These are phyloP conservation scores for Actinemys pallida DNA, from an alignment of 2,113 vertebrate genomes.

Conservation along the genomic window DNA sequence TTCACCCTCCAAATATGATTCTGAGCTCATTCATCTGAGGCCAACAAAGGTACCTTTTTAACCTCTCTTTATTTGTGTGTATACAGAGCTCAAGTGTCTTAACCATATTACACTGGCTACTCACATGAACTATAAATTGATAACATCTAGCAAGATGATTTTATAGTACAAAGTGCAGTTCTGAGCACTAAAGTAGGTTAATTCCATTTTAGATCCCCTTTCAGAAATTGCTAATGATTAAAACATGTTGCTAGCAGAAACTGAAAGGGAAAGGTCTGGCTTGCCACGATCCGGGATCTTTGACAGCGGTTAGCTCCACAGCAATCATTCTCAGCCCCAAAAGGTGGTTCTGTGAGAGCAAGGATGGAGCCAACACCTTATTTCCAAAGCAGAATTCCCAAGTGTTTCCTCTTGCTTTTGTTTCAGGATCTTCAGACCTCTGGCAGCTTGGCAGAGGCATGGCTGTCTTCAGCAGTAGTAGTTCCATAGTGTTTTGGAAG, in stretches of 20 bases:
- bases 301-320: rapidly evolving
- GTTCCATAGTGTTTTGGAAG: not conserved
- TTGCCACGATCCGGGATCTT: rapidly evolving
- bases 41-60: not conserved
- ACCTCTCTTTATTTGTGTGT: not conserved
- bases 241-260: not conserved
- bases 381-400: not conserved
- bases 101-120: rapidly evolving
- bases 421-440: not conserved
- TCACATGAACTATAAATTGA: rapidly evolving
- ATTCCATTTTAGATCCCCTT: rapidly evolving
- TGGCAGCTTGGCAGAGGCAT: not conserved
- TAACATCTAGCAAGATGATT: too few relatives aligned
- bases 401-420: not conserved
- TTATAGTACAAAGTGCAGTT: rapidly evolving
- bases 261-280: rapidly evolving
- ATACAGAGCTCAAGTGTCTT: rapidly evolving
- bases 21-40: too few relatives aligned
- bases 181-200: rapidly evolving
- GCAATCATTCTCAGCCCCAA: not conserved
- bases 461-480: not conserved
- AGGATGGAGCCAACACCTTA: not conserved
- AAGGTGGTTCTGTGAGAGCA: not conserved
- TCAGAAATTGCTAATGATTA: rapidly evolving
- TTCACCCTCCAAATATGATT: not conserved